A percentile compares a stretch with the other conserved stretches of the same genome.
These are phyloP conservation scores for Thrips palmi DNA, from an alignment of 1,140 invertebrate genomes.

Conservation along the genomic window DNA sequence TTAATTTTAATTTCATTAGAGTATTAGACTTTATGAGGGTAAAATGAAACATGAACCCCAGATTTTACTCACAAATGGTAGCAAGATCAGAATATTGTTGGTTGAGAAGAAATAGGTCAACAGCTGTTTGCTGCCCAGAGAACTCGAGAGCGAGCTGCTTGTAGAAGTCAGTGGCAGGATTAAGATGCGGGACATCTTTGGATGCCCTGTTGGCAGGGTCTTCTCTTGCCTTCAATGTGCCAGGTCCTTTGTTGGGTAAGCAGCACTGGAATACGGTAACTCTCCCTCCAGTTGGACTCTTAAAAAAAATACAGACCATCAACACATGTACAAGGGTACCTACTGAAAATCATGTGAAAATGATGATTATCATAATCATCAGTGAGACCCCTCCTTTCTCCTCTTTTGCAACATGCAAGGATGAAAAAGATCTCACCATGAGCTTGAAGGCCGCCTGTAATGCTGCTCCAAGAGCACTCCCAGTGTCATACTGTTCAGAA, in stretches of 20 bases:
- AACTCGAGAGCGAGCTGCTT: slow-evolving; percentile 92
- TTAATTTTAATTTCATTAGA: not conserved
- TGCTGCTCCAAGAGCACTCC: slow-evolving; percentile 77
- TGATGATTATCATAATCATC: no score
- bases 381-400: no score
- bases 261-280: slow-evolving; percentile 86
- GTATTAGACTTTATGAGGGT: not conserved
- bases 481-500: slow-evolving; percentile 49
- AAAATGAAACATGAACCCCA: slow-evolving; percentile 2
- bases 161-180: slow-evolving; percentile 95
- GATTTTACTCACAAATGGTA: slow-evolving; percentile 55
- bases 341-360: slow-evolving; percentile 7
- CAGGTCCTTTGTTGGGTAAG: slow-evolving; percentile 81
- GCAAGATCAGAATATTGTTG: slow-evolving; percentile 87
- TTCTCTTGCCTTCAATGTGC: slow-evolving; percentile 66
- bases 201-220: slow-evolving; percentile 65
- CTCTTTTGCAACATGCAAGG: slow-evolving; percentile 10
- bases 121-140: slow-evolving; percentile 86
- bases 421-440: slow-evolving; percentile 36
- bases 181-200: slow-evolving; percentile 66
- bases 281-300: slow-evolving; percentile 82
- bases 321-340: not conserved
- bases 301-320: slow-evolving; percentile 19
- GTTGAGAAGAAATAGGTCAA: slow-evolving; percentile 90
- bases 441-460: slow-evolving; percentile 84